Evolutionary conservation across 2,797 vertebrate genomes (phyloP).

Genomic region (Phrynocephalus vlangalii): DNA sequence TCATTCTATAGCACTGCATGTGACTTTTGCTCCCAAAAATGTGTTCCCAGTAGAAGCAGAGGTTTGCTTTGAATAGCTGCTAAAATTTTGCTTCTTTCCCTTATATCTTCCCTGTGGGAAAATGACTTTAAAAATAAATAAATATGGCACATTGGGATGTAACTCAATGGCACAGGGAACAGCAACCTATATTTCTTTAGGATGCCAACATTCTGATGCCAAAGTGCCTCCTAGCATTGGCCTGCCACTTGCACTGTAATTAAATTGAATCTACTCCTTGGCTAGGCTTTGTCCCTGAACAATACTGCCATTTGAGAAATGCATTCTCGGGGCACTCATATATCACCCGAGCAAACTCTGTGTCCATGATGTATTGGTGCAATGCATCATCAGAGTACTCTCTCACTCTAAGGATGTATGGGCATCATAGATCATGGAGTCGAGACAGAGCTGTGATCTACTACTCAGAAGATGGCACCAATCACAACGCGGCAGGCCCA

Average conservation of each 20-base stretch:
- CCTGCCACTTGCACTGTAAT: conserved; percentile 75
- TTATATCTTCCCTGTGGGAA: conserved; percentile 13
- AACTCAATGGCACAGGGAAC: conserved; percentile 47
- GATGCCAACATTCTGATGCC: conserved; percentile 67
- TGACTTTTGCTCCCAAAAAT: not conserved
- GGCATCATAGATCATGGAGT: conserved; percentile 77
- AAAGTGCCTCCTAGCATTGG: conserved; percentile 48
- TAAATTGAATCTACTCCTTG: conserved; percentile 80
- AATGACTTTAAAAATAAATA: conserved; percentile 55
- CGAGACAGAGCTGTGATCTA: conserved; percentile 71
- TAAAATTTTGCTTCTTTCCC: not conserved
- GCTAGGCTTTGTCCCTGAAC: conserved; percentile 78
- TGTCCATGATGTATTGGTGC: conserved; percentile 71
- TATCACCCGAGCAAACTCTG: conserved; percentile 73
- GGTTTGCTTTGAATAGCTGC: not conserved
- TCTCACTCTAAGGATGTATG: conserved; percentile 74
- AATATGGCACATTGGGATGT: conserved; percentile 33
- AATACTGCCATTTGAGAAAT: conserved; percentile 73
- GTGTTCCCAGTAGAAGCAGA: not conserved
- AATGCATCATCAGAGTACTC: conserved; percentile 75
- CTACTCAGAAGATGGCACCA: conserved; percentile 70
- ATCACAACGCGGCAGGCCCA: conserved; percentile 59
- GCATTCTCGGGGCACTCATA: conserved; percentile 77
- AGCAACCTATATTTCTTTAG: conserved; percentile 68
- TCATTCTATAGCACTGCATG: rapidly evolving